A percentile compares a stretch with the other conserved stretches of the same genome.
phyloP scores from a whole-genome alignment of 2,888 invertebrate species.

The Hermaeophaga mercurialis region DNA sequence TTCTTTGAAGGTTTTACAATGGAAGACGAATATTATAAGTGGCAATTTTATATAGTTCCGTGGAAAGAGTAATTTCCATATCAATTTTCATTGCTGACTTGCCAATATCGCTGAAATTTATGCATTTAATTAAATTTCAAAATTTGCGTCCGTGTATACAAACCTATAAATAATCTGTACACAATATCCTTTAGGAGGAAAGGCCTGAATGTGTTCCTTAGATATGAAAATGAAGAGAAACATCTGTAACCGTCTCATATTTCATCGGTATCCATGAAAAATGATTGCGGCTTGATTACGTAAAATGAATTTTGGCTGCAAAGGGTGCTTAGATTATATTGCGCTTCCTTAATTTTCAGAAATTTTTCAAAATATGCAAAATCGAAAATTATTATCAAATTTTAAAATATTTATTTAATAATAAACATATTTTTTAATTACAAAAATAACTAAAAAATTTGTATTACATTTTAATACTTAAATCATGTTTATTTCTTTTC shows the following conservation, averaged over 20 bases:
- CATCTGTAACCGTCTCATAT: conserved; percentile 30
- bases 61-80: conserved; percentile 18
- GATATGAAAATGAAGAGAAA: conserved; percentile 31
- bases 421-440: no score
- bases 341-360: no score
- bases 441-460: no score
- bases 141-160: conserved; percentile 15
- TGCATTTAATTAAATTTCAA: conserved; percentile 26
- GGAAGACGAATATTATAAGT: conserved; percentile 14
- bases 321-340: no score
- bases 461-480: no score
- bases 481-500: no score
- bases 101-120: conserved; percentile 20
- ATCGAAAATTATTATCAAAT: no score
- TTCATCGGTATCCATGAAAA: conserved; percentile 26
- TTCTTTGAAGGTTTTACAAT: no score
- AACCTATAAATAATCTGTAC: conserved; percentile 25
- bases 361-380: no score
- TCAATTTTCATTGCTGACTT: conserved; percentile 20
- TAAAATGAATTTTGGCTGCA: no score
- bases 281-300: conserved; percentile 26
- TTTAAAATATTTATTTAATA: no score
- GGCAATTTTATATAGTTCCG: conserved; percentile 4
- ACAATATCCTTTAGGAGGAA: conserved; percentile 14
- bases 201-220: conserved; percentile 9